Base-by-base conservation (phyloP, 2,888 invertebrate genomes). In the Caenorhabditis sp. region DNA sequence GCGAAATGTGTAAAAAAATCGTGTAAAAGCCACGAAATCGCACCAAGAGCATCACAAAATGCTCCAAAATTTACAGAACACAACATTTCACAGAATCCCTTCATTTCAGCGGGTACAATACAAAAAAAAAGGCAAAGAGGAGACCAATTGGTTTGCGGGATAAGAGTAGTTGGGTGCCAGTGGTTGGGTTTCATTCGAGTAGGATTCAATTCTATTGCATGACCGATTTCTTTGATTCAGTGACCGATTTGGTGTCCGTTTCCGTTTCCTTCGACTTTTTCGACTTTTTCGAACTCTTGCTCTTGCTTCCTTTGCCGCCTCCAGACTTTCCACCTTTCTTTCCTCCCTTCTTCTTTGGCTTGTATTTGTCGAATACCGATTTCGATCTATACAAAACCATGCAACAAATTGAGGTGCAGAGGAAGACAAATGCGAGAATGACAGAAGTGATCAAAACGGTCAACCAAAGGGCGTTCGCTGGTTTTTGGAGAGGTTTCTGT, bases 301-400 rank as follows among this genome's bases (percentile, higher is more conserved):
- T 31, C 31, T 31, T 31, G 31, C 31, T 31, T 31, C n/a, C n/a
- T n/a, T n/a, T n/a, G n/a, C n/a, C n/a, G 5, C 36, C 36, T 8
- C 36, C 10, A 5, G 5, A 8, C 10, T 36, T 36, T 36, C 43
- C 43, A 17, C 43, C 17, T 14, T 43, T 43, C 43, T 43, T 43
- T 43, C 43, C 43, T 10, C 43, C 43, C 43, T 43, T 43, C 43
- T 43, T 43, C 17, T 43, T 43, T 14, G 43, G 43, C 17, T 43
- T 43, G 36, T 65, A 65, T 43, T 61, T 70, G 50, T 70, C 70
- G 25, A 70, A 70, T 14, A 70, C 70, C 10, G 70, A 70, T 23
- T 70, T 70, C 52, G 70, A 70, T 26, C 70, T 64, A 26, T 70
- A 70, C 49, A 59, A 70, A n/a, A 70, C 70, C 50, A 70, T 65